Evolutionary conservation across 2,888 invertebrate genomes (phyloP), one percentile per base, ranked within the genome.

Genomic region (Pardosa pseudoannulata): DNA sequence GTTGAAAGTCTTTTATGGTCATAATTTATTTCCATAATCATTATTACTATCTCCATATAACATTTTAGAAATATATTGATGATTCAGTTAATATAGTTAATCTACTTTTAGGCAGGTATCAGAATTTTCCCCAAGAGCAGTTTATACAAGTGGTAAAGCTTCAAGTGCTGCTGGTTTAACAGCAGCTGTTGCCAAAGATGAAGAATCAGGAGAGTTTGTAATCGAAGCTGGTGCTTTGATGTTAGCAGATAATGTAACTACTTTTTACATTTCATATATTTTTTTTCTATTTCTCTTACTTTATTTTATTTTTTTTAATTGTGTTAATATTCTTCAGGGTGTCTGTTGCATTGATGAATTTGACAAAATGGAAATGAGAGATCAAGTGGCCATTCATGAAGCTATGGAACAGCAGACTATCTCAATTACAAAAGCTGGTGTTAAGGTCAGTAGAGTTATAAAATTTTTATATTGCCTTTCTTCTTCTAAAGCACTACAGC

Each of bases 341-440:
- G 96, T 99, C 68, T 99, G 99, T 90, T 99, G 99, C 91, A 99
- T 99, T 90, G 99, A 99, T 91, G 99, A 99, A 93, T 99, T 99
- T 92, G 99, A 99, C 92, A 99, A 99, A 93, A 99, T 99, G 99
- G 99, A 99, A 91, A 94, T 94, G 0, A 94, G 95, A 70, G 99
- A 99, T 93, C 99, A 99, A 92, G 98, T 99, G 6, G 99, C 99
- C 67, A 99, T 99, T 89, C 99, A 99, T 93, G 99, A 99, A 93
- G 99, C 99, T 2, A 99, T 99, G 99, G 99, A 99, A 93, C 99
- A 99, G 91, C 99, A 99, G 92, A 99, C 99, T 0, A 99, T 99
- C 90, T 98, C 98, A 0, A 94, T 99, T 83, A 98, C 99, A 0
- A 99, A 99, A 93, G 97, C 93, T 82, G 93, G 93, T 19, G 92